Evolutionary conservation across 2,888 invertebrate species (phyloP).

Genomic region (Lissonota sp.): DNA sequence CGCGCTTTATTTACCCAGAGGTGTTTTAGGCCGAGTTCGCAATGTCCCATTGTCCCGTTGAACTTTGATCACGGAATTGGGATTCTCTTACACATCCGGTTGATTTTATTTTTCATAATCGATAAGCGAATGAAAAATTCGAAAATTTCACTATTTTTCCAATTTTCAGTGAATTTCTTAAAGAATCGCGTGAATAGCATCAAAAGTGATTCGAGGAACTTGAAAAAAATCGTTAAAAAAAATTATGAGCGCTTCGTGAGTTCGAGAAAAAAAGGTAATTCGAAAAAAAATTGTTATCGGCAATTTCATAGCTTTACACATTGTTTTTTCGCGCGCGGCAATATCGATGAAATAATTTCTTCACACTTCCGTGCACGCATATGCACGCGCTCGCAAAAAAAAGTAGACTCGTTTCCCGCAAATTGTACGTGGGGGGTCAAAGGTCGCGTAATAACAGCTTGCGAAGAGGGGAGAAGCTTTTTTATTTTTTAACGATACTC

Average conservation of each 20-base stretch:
- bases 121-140: too few species aligned
- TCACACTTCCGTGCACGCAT: background rate
- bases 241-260: background rate
- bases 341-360: conserved; percentile 7
- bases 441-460: conserved; percentile 27
- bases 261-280: background rate
- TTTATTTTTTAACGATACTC: conserved; percentile 21
- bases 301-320: background rate
- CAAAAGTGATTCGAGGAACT: background rate
- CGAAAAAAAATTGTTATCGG: background rate
- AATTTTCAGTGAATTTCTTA: background rate
- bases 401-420: conserved; percentile 13
- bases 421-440: conserved; percentile 35
- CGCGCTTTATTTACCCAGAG: conserved; percentile 39
- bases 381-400: background rate
- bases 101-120: too few species aligned
- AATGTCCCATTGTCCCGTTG: conserved; percentile 29
- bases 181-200: background rate
- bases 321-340: background rate
- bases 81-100: too few species aligned
- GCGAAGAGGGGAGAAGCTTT: background rate
- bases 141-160: background rate
- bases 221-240: background rate
- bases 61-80: background rate
- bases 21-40: conserved; percentile 41